phyloP scores from a whole-genome alignment of 2,888 invertebrate species.

The Metallyticus violacea region DNA sequence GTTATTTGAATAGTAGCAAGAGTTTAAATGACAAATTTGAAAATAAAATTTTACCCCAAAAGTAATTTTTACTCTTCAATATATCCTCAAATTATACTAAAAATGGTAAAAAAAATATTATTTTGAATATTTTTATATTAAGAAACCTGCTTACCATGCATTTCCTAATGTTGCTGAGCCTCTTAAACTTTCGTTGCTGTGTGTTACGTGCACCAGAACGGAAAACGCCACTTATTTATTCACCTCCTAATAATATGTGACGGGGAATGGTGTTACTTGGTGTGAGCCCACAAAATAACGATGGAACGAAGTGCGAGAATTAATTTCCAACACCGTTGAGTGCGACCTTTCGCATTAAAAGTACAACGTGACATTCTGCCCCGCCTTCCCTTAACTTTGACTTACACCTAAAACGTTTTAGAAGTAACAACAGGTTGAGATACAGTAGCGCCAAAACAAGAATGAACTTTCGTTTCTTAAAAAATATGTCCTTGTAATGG shows the following conservation, averaged over 20 bases:
- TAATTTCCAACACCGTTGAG: not conserved
- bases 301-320: not conserved
- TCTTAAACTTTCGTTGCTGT: too few relatives aligned
- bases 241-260: not conserved
- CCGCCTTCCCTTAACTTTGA: not conserved
- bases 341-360: not conserved
- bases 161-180: too few relatives aligned
- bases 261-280: not conserved
- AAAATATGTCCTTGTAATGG: not conserved
- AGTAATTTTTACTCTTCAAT: too few relatives aligned
- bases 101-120: too few relatives aligned
- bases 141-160: too few relatives aligned
- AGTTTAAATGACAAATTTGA: too few relatives aligned
- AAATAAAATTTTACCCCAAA: too few relatives aligned
- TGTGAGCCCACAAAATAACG: not conserved
- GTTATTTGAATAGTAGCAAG: too few relatives aligned
- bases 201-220: not conserved
- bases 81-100: too few relatives aligned
- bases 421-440: not conserved
- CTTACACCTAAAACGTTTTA: not conserved
- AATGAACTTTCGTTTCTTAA: not conserved
- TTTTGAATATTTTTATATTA: too few relatives aligned
- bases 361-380: not conserved
- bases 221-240: not conserved
- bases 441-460: not conserved